Evolutionary conservation across 2,888 invertebrate genomes (phyloP).

Genomic region (Augochlorella aurata): DNA sequence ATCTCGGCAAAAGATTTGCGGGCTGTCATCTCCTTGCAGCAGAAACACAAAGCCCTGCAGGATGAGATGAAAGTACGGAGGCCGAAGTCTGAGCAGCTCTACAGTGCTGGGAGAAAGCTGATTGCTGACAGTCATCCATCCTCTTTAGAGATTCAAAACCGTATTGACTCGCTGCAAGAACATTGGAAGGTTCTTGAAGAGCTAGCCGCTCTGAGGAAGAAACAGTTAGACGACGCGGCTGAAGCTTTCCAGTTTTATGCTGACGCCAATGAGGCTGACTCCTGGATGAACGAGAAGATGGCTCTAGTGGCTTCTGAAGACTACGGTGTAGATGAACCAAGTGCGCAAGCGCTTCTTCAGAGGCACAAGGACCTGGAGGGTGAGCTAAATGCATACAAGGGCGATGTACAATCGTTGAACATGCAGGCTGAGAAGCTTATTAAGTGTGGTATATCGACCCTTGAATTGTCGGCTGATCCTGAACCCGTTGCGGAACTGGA

Average conservation of each 20-base stretch:
- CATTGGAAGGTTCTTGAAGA: conserved; percentile 96
- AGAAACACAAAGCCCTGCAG: conserved; percentile 94
- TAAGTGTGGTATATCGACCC: conserved; percentile 88
- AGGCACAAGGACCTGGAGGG: conserved; percentile 94
- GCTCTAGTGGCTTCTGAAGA: conserved; percentile 94
- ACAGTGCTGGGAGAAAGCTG: conserved; percentile 88
- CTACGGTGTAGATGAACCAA: conserved; percentile 95
- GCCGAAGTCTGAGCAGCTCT: conserved; percentile 88
- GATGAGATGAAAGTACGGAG: conserved; percentile 93
- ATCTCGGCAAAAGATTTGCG: conserved; percentile 96
- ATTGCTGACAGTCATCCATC: conserved; percentile 92
- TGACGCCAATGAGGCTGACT: conserved; percentile 98
- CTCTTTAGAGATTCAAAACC: conserved; percentile 90
- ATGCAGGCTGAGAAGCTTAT: conserved; percentile 90
- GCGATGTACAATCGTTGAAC: conserved; percentile 92
- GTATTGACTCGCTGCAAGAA: conserved; percentile 89
- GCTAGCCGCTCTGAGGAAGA: conserved; percentile 88
- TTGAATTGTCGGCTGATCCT: conserved; percentile 83
- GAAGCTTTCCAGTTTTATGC: conserved; percentile 98
- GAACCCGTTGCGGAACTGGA: conserved; percentile 81
- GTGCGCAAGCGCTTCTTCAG: conserved; percentile 93
- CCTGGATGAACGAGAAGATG: conserved; percentile 98
- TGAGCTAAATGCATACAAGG: conserved; percentile 93
- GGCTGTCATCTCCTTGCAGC: conserved; percentile 93
- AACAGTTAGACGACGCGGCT: conserved; percentile 92